Evolutionary conservation across 2,113 vertebrate species (phyloP), one percentile per base, ranked within the genome.

Genomic region (Cariama cristata): DNA sequence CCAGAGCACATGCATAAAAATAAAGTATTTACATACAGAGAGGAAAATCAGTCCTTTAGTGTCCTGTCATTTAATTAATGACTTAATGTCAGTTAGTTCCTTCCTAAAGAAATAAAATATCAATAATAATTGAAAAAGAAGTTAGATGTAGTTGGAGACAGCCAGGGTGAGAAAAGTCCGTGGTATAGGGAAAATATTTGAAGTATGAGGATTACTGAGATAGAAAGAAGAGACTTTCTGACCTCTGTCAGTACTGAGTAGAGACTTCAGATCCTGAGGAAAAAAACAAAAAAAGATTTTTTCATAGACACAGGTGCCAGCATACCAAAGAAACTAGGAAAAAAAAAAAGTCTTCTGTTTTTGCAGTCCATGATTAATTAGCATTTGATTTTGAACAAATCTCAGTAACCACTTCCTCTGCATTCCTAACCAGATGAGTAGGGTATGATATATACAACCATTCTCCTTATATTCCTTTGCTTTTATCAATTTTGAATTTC

Each of bases 1-100:
- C 12, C 30, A 45, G 26, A 56, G 6, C 8, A 4, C 7, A 58
- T 14, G 21, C 7, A 64, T 44, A 59, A 80, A 93, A 76, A 27
- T 8, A 55, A 20, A 0, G 1, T 55, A 22, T 63, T 76, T 83
- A 50, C 10, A 59, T n/a, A 56, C 2, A 0, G 30, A 10, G 23
- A 4, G 9, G 8, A 23, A 74, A 76, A 84, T n/a, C 16, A 67
- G 42, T 79, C 16, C 18, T 45, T 80, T 55, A 38, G 22, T 52
- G 14, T 63, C 17, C 27, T 69, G 27, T 52, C 4, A 79, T 68
- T 62, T 79, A 69, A 62, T 60, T 52, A 40, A 73, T 33, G 7
- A 64, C 21, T 42, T 81, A 21, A 32, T 62, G 30, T 17, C 35
- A 85, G 12, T 10, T 66, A 47, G 4, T 20, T 79, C 23, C 23